phyloP scores from a whole-genome alignment of 2,888 invertebrate genomes.

The Euclidia mi region DNA sequence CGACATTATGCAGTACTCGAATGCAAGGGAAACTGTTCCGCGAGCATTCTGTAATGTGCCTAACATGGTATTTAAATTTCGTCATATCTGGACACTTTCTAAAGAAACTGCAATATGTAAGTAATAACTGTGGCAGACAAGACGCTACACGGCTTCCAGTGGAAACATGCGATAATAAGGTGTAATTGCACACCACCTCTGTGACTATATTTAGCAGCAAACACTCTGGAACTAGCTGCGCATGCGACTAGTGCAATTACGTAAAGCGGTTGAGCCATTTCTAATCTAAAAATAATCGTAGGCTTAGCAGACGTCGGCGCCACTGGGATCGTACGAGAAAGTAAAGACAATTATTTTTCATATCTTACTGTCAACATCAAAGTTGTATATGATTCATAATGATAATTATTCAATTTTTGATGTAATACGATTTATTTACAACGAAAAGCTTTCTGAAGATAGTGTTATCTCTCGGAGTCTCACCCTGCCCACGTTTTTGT shows the following conservation, averaged over 20 bases:
- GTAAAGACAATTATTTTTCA: conserved; percentile 83
- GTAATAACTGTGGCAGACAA: conserved; percentile 77
- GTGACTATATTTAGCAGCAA: conserved; percentile 89
- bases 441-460: no score
- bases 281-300: conserved; percentile 90
- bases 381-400: conserved; percentile 49
- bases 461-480: no score
- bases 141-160: conserved; percentile 82
- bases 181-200: conserved; percentile 86
- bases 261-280: conserved; percentile 90
- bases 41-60: conserved; percentile 78
- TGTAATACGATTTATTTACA: no score
- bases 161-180: conserved; percentile 89
- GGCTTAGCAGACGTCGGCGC: conserved; percentile 87
- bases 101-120: conserved; percentile 82
- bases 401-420: conserved; percentile 11
- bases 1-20: conserved; percentile 78
- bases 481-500: no score
- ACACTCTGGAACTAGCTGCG: conserved; percentile 86
- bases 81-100: conserved; percentile 88
- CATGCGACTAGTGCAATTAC: conserved; percentile 89
- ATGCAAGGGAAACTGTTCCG: conserved; percentile 75
- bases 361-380: conserved; percentile 51
- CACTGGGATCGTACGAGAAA: conserved; percentile 87
- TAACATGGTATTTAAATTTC: conserved; percentile 82